These are phyloP conservation scores for Eulemur rubriventer DNA, from an alignment of 2,797 vertebrate genomes.

Conservation along the genomic window DNA sequence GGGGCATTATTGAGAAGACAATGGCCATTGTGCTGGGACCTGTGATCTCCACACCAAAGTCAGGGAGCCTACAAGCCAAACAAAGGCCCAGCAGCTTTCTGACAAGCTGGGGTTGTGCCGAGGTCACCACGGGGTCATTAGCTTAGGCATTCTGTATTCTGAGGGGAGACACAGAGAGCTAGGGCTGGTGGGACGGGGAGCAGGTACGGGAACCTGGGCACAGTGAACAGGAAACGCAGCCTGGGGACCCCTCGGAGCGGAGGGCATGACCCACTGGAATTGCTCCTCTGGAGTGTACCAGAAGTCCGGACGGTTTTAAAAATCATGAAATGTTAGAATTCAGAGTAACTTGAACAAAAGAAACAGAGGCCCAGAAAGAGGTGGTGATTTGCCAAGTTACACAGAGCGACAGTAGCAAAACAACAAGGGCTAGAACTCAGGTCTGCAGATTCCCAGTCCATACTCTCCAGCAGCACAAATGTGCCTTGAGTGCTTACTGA, in stretches of 20 bases:
- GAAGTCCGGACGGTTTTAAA: neutral
- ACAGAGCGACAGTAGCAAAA: neutral
- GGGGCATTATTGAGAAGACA: constrained; percentile 89
- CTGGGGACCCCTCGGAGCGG: too few relatives aligned
- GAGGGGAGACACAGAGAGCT: neutral
- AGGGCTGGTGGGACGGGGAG: neutral
- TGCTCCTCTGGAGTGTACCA: neutral
- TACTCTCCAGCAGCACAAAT: accelerated
- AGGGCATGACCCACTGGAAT: neutral
- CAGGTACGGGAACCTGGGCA: neutral
- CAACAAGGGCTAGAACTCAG: neutral
- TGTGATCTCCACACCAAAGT: constrained; percentile 93
- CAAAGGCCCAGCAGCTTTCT: constrained; percentile 87
- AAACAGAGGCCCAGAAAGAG: neutral
- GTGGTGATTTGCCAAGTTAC: neutral
- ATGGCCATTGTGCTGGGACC: constrained; percentile 91
- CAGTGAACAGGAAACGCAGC: neutral
- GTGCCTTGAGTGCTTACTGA: neutral
- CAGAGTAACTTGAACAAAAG: neutral
- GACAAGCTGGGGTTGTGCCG: constrained; percentile 85
- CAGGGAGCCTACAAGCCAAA: constrained; percentile 87
- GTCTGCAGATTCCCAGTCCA: neutral
- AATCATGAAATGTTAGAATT: neutral
- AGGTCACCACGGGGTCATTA: constrained; percentile 89
- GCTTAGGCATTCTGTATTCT: constrained; percentile 51